Evolutionary conservation across 2,888 invertebrate species (phyloP), one percentile per base, ranked within the genome.

Genomic region (Plebejus argus): DNA sequence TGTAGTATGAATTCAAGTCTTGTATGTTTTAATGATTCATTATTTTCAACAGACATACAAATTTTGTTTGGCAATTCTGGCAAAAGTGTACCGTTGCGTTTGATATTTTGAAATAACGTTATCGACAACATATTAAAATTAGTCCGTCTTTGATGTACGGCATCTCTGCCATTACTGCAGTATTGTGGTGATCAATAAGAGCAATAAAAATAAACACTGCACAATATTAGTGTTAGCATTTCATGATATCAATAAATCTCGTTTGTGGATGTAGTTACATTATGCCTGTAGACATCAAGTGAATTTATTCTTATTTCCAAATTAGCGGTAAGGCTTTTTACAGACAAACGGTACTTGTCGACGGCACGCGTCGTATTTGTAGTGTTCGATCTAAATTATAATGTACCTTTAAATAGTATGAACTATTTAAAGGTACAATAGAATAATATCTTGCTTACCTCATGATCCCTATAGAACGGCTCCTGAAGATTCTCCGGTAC

Each of bases 381-480:
- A 28, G 28, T 28, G 28, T 28, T 28, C 28, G 28, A 28, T 28
- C 28, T 28, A 28, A 28, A 28, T 28, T 28, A 1, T 28, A 28
- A 28, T 28, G 28, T 28, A 28, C 28, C 28, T 28, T 28, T n/a
- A n/a, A n/a, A 28, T 28, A 2, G 28, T 28, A 28, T 28, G 28
- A 28, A 28, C 2, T 28, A 28, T 28, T 28, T n/a, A n/a, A n/a
- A n/a, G n/a, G n/a, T n/a, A n/a, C n/a, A n/a, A n/a, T n/a, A n/a
- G n/a, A n/a, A n/a, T n/a, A 2, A 18, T 20, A 18, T 53, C 28
- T 33, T 12, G 83, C 88, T 94, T 89, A 97, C 98, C 96, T 98
- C 98, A 94, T 98, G 97, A 94, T 98, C 98, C 88, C 97, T 96
- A 93, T 99, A 99, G 94, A 98, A 99, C 80, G 99, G 99, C 90